Conservation (phyloP, 2,888 invertebrate species). For the Agapostemon virescens region DNA sequence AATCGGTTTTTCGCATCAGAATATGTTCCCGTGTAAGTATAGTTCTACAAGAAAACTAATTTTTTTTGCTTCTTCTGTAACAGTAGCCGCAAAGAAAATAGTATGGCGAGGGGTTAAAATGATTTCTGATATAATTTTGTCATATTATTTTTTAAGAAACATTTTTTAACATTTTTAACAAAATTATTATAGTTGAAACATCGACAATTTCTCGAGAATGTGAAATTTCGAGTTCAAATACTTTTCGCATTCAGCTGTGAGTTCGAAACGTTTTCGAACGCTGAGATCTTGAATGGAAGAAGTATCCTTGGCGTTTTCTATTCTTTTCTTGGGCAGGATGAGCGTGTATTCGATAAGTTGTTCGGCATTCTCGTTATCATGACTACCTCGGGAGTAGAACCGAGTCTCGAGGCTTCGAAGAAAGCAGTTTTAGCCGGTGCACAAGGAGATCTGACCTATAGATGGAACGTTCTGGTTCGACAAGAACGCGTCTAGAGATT, state of each 20-base stretch:
- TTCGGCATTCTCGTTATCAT: not conserved
- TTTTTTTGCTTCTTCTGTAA: no score
- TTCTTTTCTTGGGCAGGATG: not conserved
- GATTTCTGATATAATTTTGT: no score
- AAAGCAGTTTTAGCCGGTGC: slow-evolving; percentile 12
- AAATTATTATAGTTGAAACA: no score
- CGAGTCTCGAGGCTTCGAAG: slow-evolving; percentile 8
- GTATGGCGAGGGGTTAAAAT: no score
- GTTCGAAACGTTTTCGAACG: not conserved
- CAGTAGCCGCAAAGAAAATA: no score
- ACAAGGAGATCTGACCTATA: slow-evolving; percentile 20
- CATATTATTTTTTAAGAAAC: no score
- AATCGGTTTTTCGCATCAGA: no score
- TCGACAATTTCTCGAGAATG: not conserved
- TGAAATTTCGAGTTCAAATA: not conserved
- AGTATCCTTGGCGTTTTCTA: not conserved
- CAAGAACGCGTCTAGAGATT: slow-evolving; percentile 48
- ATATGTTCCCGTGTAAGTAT: no score
- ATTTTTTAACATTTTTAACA: no score
- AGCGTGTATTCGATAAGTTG: slow-evolving; percentile 18
- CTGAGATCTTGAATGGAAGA: not conserved
- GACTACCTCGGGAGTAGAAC: slow-evolving; percentile 3
- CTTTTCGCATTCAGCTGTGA: not conserved
- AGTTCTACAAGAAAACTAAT: no score
- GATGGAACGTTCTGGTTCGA: slow-evolving; percentile 30